Percentiles rank a stretch among this genome's conserved stretches.
Conservation (phyloP, 2,113 vertebrate species). For the Tachycineta bicolor region DNA sequence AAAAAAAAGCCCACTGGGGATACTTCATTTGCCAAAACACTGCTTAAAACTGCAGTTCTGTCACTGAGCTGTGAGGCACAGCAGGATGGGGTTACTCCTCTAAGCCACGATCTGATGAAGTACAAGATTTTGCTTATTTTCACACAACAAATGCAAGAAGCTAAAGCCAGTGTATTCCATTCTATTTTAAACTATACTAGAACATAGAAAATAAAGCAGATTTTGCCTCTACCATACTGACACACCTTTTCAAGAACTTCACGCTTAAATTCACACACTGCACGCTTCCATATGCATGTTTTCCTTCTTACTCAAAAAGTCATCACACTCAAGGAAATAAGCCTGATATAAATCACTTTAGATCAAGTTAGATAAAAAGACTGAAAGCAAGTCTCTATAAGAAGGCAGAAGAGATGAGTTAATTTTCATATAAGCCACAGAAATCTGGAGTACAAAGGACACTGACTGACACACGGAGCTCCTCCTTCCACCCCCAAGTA, state of each 20-base stretch:
- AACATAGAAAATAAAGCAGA: neutral
- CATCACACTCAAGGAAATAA: neutral
- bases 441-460: neutral
- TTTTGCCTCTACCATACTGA: neutral
- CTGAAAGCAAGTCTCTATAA: neutral
- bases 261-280: neutral
- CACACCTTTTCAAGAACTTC: neutral
- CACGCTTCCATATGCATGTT: accelerated
- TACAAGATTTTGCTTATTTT: neutral
- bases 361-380: neutral
- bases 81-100: neutral
- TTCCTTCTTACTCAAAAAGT: neutral
- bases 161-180: neutral
- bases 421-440: neutral
- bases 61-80: neutral
- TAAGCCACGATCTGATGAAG: neutral
- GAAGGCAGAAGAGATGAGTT: neutral
- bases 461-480: neutral
- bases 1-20: neutral
- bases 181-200: neutral
- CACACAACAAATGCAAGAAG: neutral
- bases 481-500: neutral
- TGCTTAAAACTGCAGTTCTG: neutral
- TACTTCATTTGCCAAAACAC: neutral
- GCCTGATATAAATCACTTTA: neutral